phyloP scores from a whole-genome alignment of 2,888 invertebrate genomes.

The Aleiodes testaceus region DNA sequence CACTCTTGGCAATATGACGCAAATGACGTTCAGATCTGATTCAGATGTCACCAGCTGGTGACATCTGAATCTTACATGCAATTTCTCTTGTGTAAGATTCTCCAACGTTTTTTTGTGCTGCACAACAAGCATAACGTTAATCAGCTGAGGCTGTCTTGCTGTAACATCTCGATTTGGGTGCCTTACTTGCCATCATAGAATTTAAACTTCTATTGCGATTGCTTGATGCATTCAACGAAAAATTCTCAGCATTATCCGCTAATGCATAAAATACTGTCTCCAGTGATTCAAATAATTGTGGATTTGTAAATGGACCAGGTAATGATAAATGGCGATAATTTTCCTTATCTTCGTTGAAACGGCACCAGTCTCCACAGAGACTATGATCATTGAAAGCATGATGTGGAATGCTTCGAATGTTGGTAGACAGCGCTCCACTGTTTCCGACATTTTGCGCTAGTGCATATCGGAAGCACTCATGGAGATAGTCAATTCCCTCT shows the following conservation, averaged over 20 bases:
- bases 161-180: constrained; percentile 21
- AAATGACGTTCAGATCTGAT: too few relatives aligned
- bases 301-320: constrained; percentile 30
- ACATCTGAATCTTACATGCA: too few relatives aligned
- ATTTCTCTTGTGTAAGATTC: too few relatives aligned
- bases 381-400: constrained; percentile 38
- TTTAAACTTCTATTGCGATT: constrained; percentile 35
- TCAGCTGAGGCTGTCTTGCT: constrained; percentile 21
- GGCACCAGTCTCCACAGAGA: constrained; percentile 34
- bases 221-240: constrained; percentile 41
- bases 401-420: constrained; percentile 31
- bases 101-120: background rate
- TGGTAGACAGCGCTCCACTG: constrained; percentile 15
- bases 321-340: constrained; percentile 32
- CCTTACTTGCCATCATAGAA: constrained; percentile 5
- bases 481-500: constrained; percentile 47
- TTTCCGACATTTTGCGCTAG: constrained; percentile 51
- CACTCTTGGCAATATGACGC: too few relatives aligned
- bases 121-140: background rate
- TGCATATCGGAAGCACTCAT: constrained; percentile 55
- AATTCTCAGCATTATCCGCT: constrained; percentile 46
- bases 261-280: constrained; percentile 24
- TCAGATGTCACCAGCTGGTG: too few relatives aligned
- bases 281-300: background rate
- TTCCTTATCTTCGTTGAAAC: constrained; percentile 14